Evolutionary conservation across 2,888 invertebrate genomes (phyloP).

Genomic region (Leucophenga montana): DNA sequence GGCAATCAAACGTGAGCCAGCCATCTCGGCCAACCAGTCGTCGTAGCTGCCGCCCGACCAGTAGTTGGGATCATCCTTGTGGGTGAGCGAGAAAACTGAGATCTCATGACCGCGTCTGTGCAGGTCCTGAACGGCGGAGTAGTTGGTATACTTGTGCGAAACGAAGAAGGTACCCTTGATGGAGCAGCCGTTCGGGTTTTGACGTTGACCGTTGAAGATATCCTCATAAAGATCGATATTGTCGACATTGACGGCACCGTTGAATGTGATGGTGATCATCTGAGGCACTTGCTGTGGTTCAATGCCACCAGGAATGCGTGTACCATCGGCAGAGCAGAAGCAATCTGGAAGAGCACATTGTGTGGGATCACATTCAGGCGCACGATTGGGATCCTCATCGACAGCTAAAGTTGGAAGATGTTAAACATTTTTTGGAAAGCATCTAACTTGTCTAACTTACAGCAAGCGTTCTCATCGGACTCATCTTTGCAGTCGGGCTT

Average conservation of each 20-base stretch:
- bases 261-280: slow-evolving; percentile 94
- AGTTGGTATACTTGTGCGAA: slow-evolving; percentile 93
- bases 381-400: slow-evolving; percentile 91
- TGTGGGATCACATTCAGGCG: slow-evolving; percentile 91
- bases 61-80: slow-evolving; percentile 93
- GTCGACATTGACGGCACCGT: slow-evolving; percentile 93
- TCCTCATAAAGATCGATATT: slow-evolving; percentile 94
- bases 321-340: slow-evolving; percentile 94
- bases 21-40: slow-evolving; percentile 96
- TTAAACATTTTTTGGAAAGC: neutral
- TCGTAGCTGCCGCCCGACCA: slow-evolving; percentile 91
- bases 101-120: slow-evolving; percentile 94
- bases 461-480: slow-evolving; percentile 95
- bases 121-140: slow-evolving; percentile 90
- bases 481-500: slow-evolving; percentile 94
- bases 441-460: slow-evolving; percentile 77
- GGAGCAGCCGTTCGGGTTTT: slow-evolving; percentile 91
- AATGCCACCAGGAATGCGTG: slow-evolving; percentile 88
- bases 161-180: slow-evolving; percentile 93
- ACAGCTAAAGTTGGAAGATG: slow-evolving; percentile 77
- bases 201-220: slow-evolving; percentile 87
- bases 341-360: slow-evolving; percentile 93
- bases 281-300: slow-evolving; percentile 91
- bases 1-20: slow-evolving; percentile 88
- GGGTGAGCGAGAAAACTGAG: slow-evolving; percentile 91